Evolutionary conservation across 1,140 invertebrate species (phyloP).

Genomic region (Bombus balteatus): DNA sequence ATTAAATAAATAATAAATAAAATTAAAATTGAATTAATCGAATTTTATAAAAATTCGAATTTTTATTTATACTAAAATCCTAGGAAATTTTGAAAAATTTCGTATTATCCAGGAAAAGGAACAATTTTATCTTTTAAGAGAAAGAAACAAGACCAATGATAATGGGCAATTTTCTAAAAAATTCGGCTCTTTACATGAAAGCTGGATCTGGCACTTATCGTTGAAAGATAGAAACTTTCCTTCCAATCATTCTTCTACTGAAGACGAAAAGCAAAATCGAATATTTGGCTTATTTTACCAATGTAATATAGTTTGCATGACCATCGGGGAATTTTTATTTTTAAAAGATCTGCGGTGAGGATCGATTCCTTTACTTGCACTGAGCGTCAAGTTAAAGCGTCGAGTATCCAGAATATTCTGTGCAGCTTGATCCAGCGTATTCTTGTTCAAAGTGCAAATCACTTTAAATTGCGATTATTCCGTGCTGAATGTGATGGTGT

Average conservation of each 20-base stretch:
- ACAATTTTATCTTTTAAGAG: not conserved
- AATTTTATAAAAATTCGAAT: not conserved
- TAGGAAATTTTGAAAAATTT: not conserved
- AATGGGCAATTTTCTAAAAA: not conserved
- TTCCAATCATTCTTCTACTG: not conserved
- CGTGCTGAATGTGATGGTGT: not conserved
- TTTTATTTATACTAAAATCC: not conserved
- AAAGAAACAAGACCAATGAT: not conserved
- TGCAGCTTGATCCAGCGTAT: not conserved
- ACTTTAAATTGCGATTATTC: not conserved
- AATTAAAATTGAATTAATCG: not conserved
- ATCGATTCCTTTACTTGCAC: conserved; percentile 5
- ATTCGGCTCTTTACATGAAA: not conserved
- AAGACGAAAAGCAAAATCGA: not conserved
- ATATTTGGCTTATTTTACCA: not conserved
- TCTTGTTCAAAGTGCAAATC: not conserved
- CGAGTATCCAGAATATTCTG: not conserved
- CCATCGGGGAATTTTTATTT: not conserved
- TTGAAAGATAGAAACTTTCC: not conserved
- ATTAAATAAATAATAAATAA: not conserved
- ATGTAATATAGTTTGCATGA: conserved; percentile 15
- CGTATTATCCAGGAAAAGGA: not conserved
- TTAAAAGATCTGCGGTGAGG: not conserved
- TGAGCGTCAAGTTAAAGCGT: not conserved
- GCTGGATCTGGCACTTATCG: not conserved